phyloP scores from a whole-genome alignment of 1,140 invertebrate species.

The Druon quercuslanigerum region DNA sequence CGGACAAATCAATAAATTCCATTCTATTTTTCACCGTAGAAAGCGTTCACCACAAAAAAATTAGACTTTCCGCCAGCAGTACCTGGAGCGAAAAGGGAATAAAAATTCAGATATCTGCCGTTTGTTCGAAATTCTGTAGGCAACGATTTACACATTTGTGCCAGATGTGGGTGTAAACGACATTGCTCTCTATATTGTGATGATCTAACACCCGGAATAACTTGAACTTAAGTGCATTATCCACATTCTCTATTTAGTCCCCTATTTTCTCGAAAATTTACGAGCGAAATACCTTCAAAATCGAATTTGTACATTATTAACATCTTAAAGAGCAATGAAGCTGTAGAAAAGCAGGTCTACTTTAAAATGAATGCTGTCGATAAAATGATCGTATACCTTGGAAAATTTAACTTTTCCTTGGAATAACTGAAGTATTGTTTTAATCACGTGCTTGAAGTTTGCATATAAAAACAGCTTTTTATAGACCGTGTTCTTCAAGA shows the following conservation, averaged over 20 bases:
- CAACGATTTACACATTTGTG: conserved; percentile 28
- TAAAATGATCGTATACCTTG: not conserved
- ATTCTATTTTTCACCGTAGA: too few relatives aligned
- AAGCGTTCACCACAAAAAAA: too few relatives aligned
- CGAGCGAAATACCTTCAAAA: conserved; percentile 1
- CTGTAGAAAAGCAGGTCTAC: not conserved
- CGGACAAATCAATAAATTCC: too few relatives aligned
- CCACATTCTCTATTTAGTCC: not conserved
- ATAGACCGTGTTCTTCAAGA: too few relatives aligned
- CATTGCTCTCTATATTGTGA: conserved; percentile 26
- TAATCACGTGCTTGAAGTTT: too few relatives aligned
- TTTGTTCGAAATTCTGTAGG: conserved; percentile 1
- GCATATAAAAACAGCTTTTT: too few relatives aligned
- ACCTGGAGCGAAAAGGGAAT: not conserved
- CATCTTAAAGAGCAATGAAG: not conserved
- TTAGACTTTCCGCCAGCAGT: too few relatives aligned
- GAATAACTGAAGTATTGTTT: too few relatives aligned
- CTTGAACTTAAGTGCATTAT: conserved; percentile 18
- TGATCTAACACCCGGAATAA: conserved; percentile 30
- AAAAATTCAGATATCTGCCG: conserved; percentile 20
- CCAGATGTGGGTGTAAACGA: not conserved
- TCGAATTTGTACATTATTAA: conserved; percentile 18
- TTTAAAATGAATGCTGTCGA: not conserved
- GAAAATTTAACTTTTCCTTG: too few relatives aligned
- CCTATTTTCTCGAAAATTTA: conserved; percentile 5